Conservation (phyloP, 2,797 vertebrate species). For the Oreochromis grahami region DNA sequence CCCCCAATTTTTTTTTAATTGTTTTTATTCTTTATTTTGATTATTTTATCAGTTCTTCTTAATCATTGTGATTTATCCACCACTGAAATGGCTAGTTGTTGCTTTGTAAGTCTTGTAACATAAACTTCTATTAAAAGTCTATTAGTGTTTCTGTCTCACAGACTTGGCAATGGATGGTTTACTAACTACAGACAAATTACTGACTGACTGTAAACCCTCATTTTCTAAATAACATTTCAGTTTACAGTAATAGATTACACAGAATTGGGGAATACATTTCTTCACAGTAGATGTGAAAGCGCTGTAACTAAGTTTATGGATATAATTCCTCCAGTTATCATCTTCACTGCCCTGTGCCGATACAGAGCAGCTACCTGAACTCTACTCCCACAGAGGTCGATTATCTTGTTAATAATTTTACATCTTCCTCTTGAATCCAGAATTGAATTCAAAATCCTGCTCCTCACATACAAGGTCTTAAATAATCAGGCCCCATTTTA, state of each 20-base stretch:
- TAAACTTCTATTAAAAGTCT: background rate
- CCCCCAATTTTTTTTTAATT: background rate
- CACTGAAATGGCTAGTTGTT: background rate
- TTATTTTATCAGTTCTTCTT: background rate
- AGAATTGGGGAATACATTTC: background rate
- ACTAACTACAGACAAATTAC: background rate
- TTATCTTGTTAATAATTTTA: background rate
- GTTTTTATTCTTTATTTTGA: background rate
- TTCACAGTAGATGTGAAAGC: background rate
- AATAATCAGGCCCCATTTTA: too few species aligned
- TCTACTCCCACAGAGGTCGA: background rate
- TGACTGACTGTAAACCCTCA: background rate
- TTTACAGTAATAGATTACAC: background rate
- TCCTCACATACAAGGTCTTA: too few species aligned
- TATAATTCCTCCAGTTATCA: background rate
- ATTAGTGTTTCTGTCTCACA: background rate
- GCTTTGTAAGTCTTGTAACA: background rate
- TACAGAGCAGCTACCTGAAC: background rate
- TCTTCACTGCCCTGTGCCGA: background rate
- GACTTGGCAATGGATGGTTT: background rate
- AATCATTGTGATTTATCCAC: background rate
- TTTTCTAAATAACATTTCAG: background rate
- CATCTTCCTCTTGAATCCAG: background rate
- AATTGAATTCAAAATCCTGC: too few species aligned
- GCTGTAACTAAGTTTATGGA: background rate